Base-by-base conservation (phyloP, 2,888 invertebrate species). In the Drosophila meridionalis region DNA sequence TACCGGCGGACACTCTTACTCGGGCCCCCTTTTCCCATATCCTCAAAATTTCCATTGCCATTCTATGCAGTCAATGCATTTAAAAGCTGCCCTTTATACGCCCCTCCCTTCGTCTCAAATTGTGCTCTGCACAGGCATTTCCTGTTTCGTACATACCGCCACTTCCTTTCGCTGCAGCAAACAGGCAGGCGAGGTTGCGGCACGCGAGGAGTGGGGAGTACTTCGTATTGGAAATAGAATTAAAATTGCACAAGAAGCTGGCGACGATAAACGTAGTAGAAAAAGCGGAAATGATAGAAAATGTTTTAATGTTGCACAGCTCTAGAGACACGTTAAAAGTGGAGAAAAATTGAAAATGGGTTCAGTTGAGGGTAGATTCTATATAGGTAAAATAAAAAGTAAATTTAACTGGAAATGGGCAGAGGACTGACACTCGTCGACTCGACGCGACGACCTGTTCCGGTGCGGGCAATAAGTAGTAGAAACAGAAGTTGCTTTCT, bases 271-370 rank as follows among this genome's bases (percentile, higher is more conserved):
- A 76, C 70, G 72, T 43, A 55, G 64, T 71, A 70, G 68, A 88
- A 82, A 84, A 78, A 58, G 62, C 85, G 87, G 85, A 87, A 87
- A 85, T 85, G 79, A 87, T 87, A 80, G 87, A 87, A 85, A 87
- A 82, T 84, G 89, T 85, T 87, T 87, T 87, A 89, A 86, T 86
- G 85, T 86, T 87, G 75, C 85, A 67, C 20, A 38, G 45, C 20
- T 36, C 43, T n/a, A 34, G 28, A 50, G 59, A 26, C 8, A 53
- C 20, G 30, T 28, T 47, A 40, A 9, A 40, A 55, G 40, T 3
- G 26, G 11, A 9, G 45, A 4, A 12, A 9, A 28, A 34, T 0
- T 32, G 48, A n/a, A 12, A 12, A 4, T 12, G 60, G 38, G 40
- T 55, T 5, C 14, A 26, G 20, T 11, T 1, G 8, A 0, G 9